A percentile compares a stretch with the other conserved stretches of the same genome.
Evolutionary conservation across 2,888 invertebrate genomes (phyloP).

Genomic region (Schizaphis graminum): DNA sequence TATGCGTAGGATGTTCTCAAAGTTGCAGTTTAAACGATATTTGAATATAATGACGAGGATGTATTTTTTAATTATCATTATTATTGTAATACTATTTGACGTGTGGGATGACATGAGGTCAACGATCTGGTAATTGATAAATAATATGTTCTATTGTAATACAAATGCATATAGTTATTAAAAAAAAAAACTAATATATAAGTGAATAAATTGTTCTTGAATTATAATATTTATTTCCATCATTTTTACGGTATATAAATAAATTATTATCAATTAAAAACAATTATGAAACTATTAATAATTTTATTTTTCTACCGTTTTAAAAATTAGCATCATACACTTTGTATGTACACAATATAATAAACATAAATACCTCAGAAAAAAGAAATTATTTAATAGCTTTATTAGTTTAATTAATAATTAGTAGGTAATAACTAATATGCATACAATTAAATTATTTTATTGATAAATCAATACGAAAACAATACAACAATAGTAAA

Average conservation of each 20-base stretch:
- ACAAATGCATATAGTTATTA: constrained; percentile 10
- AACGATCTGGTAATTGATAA: constrained; percentile 40
- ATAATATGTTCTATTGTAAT: constrained; percentile 18
- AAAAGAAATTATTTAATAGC: not conserved
- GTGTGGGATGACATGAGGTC: constrained; percentile 40
- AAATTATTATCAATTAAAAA: not conserved
- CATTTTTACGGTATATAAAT: not conserved
- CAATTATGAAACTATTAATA: not conserved
- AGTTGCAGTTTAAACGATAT: constrained; percentile 22
- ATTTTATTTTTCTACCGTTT: not conserved
- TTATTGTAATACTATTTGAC: constrained; percentile 14
- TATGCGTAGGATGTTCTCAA: constrained; percentile 23
- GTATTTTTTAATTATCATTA: constrained; percentile 30
- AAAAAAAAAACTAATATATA: not conserved
- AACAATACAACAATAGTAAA: not conserved
- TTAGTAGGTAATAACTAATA: not conserved
- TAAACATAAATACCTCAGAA: not conserved
- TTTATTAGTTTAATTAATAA: not conserved
- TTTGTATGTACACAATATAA: not conserved
- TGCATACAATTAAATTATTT: not conserved
- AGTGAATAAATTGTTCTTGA: not conserved
- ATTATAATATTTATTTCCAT: not conserved
- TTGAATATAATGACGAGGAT: constrained; percentile 47
- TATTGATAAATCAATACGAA: not conserved
- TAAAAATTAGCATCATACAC: not conserved